phyloP scores from a whole-genome alignment of 2,888 invertebrate species.

The Oscheius sp. region DNA sequence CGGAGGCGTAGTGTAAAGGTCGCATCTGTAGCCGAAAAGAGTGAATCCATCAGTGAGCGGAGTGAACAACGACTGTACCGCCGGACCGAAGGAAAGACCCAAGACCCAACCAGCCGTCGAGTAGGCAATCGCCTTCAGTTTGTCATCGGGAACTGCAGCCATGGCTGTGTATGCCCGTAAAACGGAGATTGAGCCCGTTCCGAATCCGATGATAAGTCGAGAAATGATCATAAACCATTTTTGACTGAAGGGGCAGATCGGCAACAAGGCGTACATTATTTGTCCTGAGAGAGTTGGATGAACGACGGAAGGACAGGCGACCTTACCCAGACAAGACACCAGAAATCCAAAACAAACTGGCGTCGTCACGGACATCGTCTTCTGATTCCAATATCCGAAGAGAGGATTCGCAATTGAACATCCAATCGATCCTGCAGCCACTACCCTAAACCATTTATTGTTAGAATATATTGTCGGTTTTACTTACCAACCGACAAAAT shows the following conservation, averaged over 20 bases:
- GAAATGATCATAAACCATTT: conserved; percentile 54
- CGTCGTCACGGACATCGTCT: conserved; percentile 45
- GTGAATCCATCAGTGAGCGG: conserved; percentile 46
- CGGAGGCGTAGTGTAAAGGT: conserved; percentile 55
- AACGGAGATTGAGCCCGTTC: conserved; percentile 49
- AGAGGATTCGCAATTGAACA: conserved; percentile 53
- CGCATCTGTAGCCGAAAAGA: conserved; percentile 29
- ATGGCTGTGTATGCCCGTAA: conserved; percentile 51
- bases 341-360: conserved; percentile 45
- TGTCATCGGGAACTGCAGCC: conserved; percentile 51
- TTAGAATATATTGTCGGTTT: too few relatives aligned
- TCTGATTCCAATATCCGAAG: conserved; percentile 52
- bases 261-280: conserved; percentile 45
- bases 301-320: background rate
- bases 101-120: conserved; percentile 53
- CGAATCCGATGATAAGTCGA: conserved; percentile 48
- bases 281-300: conserved; percentile 36
- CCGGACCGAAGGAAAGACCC: conserved; percentile 55
- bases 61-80: conserved; percentile 51
- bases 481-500: conserved; percentile 56
- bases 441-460: too few relatives aligned
- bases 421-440: conserved; percentile 54
- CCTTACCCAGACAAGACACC: conserved; percentile 37
- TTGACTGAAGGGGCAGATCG: conserved; percentile 30
- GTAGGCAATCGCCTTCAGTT: conserved; percentile 52